phyloP scores from a whole-genome alignment of 1,140 invertebrate genomes.

The Bombus ignitus region DNA sequence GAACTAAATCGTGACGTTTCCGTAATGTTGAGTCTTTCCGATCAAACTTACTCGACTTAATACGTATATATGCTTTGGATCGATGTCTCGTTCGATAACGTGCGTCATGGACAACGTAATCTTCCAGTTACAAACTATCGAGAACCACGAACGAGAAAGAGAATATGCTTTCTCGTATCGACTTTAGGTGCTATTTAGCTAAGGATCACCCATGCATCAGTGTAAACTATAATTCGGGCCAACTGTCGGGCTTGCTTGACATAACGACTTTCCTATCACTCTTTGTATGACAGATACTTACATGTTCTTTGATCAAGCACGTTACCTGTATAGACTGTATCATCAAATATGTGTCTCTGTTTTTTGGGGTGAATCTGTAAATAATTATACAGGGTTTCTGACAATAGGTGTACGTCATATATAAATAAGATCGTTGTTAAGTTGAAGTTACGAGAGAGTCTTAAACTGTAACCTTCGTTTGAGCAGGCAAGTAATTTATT shows the following conservation, averaged over 20 bases:
- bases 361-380: slow-evolving; percentile 9
- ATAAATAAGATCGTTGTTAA: slow-evolving; percentile 10
- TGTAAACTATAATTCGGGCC: slow-evolving; percentile 10
- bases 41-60: background rate
- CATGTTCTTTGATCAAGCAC: slow-evolving; percentile 12
- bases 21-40: slow-evolving; percentile 12
- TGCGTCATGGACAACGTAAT: background rate
- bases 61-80: slow-evolving; percentile 3
- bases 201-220: background rate
- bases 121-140: background rate
- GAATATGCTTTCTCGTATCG: background rate
- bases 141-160: background rate
- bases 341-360: slow-evolving; percentile 19
- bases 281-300: background rate
- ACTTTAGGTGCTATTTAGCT: slow-evolving; percentile 11
- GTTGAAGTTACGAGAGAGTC: background rate
- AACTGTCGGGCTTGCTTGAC: slow-evolving; percentile 25
- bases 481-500: background rate
- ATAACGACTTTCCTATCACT: slow-evolving; percentile 20
- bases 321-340: background rate
- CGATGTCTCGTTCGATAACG: slow-evolving; percentile 10
- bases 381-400: slow-evolving; percentile 48
- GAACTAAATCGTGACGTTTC: slow-evolving; percentile 10
- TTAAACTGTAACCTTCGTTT: background rate
- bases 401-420: slow-evolving; percentile 45